Conservation (phyloP, 2,888 invertebrate genomes). For the Axea sp. region DNA sequence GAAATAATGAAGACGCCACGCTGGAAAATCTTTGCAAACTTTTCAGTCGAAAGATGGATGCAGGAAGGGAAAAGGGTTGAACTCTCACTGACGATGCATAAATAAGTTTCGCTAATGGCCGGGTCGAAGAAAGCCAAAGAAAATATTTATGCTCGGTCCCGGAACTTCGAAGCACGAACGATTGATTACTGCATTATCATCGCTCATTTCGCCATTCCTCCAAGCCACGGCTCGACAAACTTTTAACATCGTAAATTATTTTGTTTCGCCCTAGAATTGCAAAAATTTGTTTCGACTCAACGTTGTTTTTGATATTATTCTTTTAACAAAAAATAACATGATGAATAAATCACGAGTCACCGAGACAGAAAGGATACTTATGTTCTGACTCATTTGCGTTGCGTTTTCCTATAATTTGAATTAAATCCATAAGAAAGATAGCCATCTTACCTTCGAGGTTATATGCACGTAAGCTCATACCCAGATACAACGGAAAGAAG, state of each 20-base stretch:
- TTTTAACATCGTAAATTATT: constrained; percentile 29
- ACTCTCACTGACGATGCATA: constrained; percentile 75
- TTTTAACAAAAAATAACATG: constrained; percentile 7
- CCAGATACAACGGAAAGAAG: constrained; percentile 51
- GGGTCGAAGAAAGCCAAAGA: constrained; percentile 69
- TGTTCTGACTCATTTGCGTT: constrained; percentile 11
- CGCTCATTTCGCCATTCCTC: constrained; percentile 29
- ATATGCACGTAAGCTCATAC: constrained; percentile 69
- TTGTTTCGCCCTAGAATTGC: neutral
- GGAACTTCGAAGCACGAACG: constrained; percentile 43
- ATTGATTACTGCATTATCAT: constrained; percentile 61
- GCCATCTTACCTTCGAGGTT: constrained; percentile 71
- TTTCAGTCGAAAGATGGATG: constrained; percentile 75
- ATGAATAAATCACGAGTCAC: constrained; percentile 40
- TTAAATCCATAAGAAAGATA: constrained; percentile 67
- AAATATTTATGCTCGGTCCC: constrained; percentile 69
- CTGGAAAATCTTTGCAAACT: constrained; percentile 75
- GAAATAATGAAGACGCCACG: constrained; percentile 74
- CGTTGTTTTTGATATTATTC: constrained; percentile 13
- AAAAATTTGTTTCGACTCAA: constrained; percentile 15
- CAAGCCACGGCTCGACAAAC: constrained; percentile 3
- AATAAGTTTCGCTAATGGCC: constrained; percentile 77
- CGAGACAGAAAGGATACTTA: constrained; percentile 26
- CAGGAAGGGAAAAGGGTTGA: constrained; percentile 75
- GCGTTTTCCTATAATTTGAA: constrained; percentile 37